Conservation (phyloP, 2,888 invertebrate species). For the Dysmachus trigonus region DNA sequence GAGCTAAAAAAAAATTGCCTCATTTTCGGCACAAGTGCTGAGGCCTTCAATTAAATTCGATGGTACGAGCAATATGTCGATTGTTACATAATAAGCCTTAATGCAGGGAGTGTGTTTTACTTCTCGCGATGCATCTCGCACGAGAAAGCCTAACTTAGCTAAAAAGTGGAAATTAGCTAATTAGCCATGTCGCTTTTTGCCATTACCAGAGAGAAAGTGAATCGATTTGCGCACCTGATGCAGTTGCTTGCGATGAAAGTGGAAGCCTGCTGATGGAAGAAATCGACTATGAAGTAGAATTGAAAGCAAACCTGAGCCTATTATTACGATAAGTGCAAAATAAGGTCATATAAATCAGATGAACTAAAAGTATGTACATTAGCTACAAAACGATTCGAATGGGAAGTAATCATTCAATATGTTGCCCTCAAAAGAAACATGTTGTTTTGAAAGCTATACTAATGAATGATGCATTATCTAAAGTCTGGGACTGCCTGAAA, state of each 20-base stretch:
- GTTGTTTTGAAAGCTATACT: too few relatives aligned
- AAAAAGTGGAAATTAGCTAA: neutral
- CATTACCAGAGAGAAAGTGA: neutral
- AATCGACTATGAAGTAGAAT: neutral
- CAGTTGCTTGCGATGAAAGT: neutral
- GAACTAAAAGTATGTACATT: neutral
- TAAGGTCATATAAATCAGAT: neutral
- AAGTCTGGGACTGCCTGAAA: too few relatives aligned
- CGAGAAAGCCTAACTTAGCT: neutral
- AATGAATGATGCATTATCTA: too few relatives aligned
- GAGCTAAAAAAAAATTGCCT: neutral
- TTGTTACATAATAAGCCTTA: neutral
- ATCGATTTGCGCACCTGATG: neutral
- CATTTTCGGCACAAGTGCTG: neutral
- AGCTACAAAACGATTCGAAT: neutral
- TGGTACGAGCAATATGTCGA: neutral
- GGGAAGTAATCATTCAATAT: neutral
- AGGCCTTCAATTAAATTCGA: neutral
- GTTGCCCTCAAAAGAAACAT: neutral
- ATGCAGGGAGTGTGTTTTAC: neutral
- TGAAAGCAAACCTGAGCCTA: neutral
- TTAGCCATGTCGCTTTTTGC: neutral
- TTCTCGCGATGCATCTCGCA: neutral
- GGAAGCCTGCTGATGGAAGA: neutral
- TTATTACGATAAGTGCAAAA: neutral